Conservation (phyloP, 2,888 invertebrate genomes). For the Drosophila mayaguana region DNA sequence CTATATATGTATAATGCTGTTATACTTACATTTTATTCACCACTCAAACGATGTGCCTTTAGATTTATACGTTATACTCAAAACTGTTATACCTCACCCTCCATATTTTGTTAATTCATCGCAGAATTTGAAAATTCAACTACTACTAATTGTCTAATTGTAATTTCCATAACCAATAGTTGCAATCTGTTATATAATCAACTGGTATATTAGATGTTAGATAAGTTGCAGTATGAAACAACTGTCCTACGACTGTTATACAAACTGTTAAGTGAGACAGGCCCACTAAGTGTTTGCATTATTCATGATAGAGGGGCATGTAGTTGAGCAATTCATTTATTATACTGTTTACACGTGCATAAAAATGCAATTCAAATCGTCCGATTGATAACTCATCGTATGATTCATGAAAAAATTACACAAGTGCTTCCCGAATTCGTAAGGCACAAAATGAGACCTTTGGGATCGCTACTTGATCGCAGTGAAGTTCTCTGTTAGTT, state of each 20-base stretch:
- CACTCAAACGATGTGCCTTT: neutral
- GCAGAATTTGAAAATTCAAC: neutral
- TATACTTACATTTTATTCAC: neutral
- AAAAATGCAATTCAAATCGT: slow-evolving; percentile 1
- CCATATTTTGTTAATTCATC: neutral
- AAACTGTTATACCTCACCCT: neutral
- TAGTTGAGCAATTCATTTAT: neutral
- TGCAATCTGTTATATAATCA: neutral
- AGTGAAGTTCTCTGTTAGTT: slow-evolving; percentile 24
- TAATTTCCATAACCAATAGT: neutral
- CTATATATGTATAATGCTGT: neutral
- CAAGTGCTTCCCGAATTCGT: slow-evolving; percentile 45
- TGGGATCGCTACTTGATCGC: slow-evolving; percentile 34
- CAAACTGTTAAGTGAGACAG: neutral
- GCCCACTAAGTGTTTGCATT: neutral
- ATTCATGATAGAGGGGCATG: neutral
- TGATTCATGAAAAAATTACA: slow-evolving; percentile 47
- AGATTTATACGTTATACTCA: neutral
- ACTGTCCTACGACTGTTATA: neutral
- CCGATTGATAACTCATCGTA: slow-evolving; percentile 19
- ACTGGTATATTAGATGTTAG: neutral
- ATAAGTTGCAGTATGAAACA: neutral
- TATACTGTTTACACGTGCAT: neutral
- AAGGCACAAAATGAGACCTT: slow-evolving; percentile 42
- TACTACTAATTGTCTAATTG: neutral